These are phyloP conservation scores for Selenia dentaria DNA, from an alignment of 2,888 invertebrate genomes.

Conservation along the genomic window DNA sequence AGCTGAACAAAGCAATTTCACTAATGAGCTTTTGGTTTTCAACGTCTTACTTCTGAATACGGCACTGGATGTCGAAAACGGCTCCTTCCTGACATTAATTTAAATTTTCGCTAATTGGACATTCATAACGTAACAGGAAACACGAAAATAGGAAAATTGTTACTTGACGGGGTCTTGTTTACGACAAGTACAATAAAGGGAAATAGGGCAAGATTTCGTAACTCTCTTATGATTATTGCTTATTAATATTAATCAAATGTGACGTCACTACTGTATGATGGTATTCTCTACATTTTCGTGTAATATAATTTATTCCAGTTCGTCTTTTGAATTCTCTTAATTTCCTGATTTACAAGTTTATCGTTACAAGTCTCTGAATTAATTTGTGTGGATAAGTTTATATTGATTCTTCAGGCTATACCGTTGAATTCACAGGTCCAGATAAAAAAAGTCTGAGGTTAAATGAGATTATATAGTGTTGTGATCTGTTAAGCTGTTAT, in stretches of 20 bases:
- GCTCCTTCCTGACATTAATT: conserved; percentile 36
- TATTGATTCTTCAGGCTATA: no score
- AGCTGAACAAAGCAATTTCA: conserved; percentile 33
- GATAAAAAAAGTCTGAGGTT: no score
- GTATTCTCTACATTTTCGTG: no score
- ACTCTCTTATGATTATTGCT: neutral
- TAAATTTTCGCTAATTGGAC: conserved; percentile 43
- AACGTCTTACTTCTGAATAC: conserved; percentile 25
- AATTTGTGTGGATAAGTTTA: no score
- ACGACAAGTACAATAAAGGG: neutral
- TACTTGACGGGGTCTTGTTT: conserved; percentile 4
- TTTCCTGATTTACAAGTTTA: no score
- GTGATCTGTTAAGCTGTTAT: no score
- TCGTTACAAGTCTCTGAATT: no score
- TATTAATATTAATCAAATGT: neutral
- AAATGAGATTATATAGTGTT: no score
- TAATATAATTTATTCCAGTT: no score
- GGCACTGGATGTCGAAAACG: conserved; percentile 20
- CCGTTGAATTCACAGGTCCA: no score
- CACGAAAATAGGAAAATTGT: conserved; percentile 11
- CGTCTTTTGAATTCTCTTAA: no score
- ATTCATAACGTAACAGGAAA: conserved; percentile 25
- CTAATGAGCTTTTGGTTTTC: conserved; percentile 45
- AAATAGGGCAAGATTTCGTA: conserved; percentile 3
- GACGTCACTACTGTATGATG: no score